Conservation (phyloP, 2,113 vertebrate species). For the Butorides virescens region DNA sequence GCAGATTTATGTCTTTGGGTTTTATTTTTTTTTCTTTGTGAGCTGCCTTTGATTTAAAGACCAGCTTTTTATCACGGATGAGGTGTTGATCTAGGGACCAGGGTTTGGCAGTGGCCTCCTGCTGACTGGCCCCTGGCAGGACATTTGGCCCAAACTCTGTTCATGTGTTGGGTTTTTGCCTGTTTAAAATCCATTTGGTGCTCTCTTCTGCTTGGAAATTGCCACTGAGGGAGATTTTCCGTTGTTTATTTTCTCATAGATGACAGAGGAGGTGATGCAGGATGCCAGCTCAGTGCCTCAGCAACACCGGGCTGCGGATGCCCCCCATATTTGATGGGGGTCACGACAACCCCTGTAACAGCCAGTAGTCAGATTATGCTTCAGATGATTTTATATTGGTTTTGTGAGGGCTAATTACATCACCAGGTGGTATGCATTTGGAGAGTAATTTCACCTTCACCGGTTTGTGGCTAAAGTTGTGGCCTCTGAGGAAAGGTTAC, state of each 20-base stretch:
- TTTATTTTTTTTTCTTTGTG: neutral
- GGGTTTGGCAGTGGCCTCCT: conserved; percentile 25
- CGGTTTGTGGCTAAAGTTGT: neutral
- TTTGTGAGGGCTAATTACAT: neutral
- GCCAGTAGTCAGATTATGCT: rapidly evolving
- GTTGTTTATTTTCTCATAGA: neutral
- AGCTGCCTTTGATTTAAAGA: conserved; percentile 57
- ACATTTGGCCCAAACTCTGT: conserved; percentile 30
- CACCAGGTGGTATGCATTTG: neutral
- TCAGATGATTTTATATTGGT: neutral
- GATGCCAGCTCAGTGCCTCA: neutral
- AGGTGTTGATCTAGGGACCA: conserved; percentile 25
- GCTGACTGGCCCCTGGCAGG: conserved; percentile 47
- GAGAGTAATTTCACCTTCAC: neutral
- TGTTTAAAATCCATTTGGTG: neutral
- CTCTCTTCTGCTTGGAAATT: conserved; percentile 19
- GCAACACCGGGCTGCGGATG: rapidly evolving
- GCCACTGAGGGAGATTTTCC: neutral
- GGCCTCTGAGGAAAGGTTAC: neutral
- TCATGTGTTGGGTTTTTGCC: neutral
- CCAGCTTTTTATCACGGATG: neutral
- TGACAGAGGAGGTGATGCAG: neutral
- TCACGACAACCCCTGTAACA: neutral
- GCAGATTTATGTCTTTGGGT: conserved; percentile 26
- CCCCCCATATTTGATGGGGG: rapidly evolving